Conservation (phyloP, 2,888 invertebrate species). For the Epinotia ramella region DNA sequence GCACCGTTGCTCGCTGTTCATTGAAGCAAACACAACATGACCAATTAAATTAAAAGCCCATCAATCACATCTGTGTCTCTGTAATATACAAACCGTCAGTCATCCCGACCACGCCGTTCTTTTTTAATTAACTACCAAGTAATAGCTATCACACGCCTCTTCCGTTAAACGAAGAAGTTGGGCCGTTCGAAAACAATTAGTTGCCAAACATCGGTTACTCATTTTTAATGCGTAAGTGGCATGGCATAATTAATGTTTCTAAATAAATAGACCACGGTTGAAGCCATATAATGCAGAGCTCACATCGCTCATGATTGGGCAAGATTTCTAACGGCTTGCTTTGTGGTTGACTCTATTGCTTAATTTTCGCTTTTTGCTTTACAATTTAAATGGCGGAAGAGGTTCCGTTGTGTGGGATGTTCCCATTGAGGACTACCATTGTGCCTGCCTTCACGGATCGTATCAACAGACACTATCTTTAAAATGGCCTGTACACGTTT, state of each 20-base stretch:
- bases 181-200: conserved; percentile 60
- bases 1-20: conserved; percentile 62
- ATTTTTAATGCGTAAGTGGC: conserved; percentile 52
- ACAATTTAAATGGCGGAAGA: conserved; percentile 73
- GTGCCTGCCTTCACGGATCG: conserved; percentile 60
- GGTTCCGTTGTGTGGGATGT: conserved; percentile 75
- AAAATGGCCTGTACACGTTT: conserved; percentile 50
- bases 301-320: conserved; percentile 60
- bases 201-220: conserved; percentile 47
- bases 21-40: conserved; percentile 65
- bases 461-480: conserved; percentile 59
- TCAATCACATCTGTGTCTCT: conserved; percentile 61
- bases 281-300: conserved; percentile 55
- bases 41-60: conserved; percentile 65
- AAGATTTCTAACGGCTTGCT: conserved; percentile 59
- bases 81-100: conserved; percentile 62
- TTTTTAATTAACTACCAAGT: conserved; percentile 58
- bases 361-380: conserved; percentile 67
- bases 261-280: conserved; percentile 57
- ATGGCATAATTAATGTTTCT: conserved; percentile 64
- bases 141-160: conserved; percentile 62
- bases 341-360: conserved; percentile 65
- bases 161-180: conserved; percentile 55
- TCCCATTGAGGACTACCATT: conserved; percentile 67
- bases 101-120: conserved; percentile 52